phyloP scores from a whole-genome alignment of 2,888 invertebrate genomes.

The Dromius quadrimaculatus region DNA sequence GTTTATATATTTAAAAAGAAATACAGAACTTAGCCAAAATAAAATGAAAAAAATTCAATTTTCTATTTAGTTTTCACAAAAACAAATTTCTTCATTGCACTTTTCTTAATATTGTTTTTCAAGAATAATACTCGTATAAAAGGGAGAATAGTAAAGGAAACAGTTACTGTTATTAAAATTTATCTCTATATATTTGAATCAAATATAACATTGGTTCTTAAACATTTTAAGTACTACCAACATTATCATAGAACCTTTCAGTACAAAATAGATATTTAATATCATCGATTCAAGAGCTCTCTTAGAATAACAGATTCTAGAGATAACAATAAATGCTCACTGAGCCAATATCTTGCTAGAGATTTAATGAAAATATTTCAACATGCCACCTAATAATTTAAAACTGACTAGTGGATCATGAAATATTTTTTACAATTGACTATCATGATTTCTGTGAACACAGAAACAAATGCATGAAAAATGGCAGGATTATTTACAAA shows the following conservation, averaged over 20 bases:
- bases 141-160: not conserved
- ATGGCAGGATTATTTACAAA: slow-evolving; percentile 39
- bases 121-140: too few relatives aligned
- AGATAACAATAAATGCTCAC: slow-evolving; percentile 29
- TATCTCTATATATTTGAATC: not conserved
- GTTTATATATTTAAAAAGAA: too few relatives aligned
- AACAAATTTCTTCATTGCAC: too few relatives aligned
- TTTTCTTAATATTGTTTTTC: too few relatives aligned
- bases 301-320: slow-evolving; percentile 11
- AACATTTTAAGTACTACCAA: slow-evolving; percentile 40
- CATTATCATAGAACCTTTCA: slow-evolving; percentile 38
- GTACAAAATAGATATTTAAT: slow-evolving; percentile 29
- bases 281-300: slow-evolving; percentile 16
- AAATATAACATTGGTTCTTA: slow-evolving; percentile 34
- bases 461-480: slow-evolving; percentile 46
- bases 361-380: slow-evolving; percentile 29
- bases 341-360: slow-evolving; percentile 14
- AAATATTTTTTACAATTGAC: slow-evolving; percentile 42
- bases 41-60: too few relatives aligned
- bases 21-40: too few relatives aligned
- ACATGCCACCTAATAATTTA: slow-evolving; percentile 19
- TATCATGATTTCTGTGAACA: slow-evolving; percentile 16
- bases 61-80: too few relatives aligned
- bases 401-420: slow-evolving; percentile 36
- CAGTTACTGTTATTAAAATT: slow-evolving; percentile 12